phyloP scores from a whole-genome alignment of 2,113 vertebrate genomes.

The Trichomycterus rosablanca region DNA sequence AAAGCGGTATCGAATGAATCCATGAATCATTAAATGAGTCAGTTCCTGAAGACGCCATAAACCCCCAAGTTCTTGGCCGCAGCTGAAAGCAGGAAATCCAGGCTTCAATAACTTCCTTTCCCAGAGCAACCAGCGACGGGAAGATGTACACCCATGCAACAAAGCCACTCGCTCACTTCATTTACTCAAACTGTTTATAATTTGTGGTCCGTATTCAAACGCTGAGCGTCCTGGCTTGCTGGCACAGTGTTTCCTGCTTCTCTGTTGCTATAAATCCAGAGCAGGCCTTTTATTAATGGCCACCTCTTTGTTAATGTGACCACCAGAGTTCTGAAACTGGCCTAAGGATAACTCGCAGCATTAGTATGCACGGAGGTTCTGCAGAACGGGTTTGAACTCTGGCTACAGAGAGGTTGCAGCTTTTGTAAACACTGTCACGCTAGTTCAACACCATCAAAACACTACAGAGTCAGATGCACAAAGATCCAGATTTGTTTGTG shows the following conservation, averaged over 20 bases:
- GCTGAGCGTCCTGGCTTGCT: constrained; percentile 65
- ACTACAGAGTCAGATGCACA: neutral
- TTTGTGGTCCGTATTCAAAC: constrained; percentile 82
- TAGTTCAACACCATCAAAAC: constrained; percentile 32
- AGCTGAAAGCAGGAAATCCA: constrained; percentile 91
- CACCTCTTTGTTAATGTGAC: constrained; percentile 58
- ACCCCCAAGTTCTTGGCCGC: constrained; percentile 84
- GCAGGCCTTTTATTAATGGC: constrained; percentile 59
- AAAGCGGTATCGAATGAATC: constrained; percentile 80
- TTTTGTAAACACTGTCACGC: constrained; percentile 38
- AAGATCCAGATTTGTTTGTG: neutral
- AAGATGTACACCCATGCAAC: constrained; percentile 78
- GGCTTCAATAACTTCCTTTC: constrained; percentile 95
- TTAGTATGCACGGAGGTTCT: constrained; percentile 53
- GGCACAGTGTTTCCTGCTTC: constrained; percentile 52
- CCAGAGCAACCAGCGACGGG: constrained; percentile 75
- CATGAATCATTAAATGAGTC: constrained; percentile 93
- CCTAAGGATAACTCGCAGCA: constrained; percentile 47
- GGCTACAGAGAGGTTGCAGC: constrained; percentile 16
- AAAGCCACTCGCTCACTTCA: constrained; percentile 77
- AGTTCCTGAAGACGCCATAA: constrained; percentile 94
- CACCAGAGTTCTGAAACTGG: constrained; percentile 51
- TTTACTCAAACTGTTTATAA: constrained; percentile 86
- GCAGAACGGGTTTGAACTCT: constrained; percentile 48
- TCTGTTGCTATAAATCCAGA: constrained; percentile 61